Evolutionary conservation across 2,113 vertebrate species (phyloP).

Genomic region (Xerus inauris): DNA sequence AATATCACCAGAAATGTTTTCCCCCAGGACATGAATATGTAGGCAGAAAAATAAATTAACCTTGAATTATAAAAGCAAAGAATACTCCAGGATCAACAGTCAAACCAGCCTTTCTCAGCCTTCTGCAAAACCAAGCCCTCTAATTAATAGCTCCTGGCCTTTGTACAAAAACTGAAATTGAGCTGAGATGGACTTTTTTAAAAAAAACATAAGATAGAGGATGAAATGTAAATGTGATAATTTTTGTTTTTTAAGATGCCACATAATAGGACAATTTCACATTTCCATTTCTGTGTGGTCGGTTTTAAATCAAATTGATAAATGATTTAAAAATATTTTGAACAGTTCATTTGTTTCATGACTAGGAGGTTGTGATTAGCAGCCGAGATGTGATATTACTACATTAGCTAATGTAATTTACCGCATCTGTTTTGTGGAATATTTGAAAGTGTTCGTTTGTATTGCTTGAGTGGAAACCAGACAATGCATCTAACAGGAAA

Average conservation of each 20-base stretch:
- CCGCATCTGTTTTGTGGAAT: constrained; percentile 46
- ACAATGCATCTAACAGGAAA: constrained; percentile 51
- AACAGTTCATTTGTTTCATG: constrained; percentile 71
- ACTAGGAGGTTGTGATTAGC: constrained; percentile 72
- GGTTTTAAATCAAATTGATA: constrained; percentile 62
- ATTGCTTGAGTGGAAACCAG: constrained; percentile 51
- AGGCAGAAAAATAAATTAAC: constrained; percentile 81
- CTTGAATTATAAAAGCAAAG: constrained; percentile 75
- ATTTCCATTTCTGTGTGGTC: not conserved
- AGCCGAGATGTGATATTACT: constrained; percentile 67
- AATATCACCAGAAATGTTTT: constrained; percentile 76
- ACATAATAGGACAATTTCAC: not conserved
- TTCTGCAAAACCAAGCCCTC: constrained; percentile 68
- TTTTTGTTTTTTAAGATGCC: constrained; percentile 33
- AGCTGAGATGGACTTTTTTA: constrained; percentile 23
- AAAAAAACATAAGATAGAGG: not conserved
- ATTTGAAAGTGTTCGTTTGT: constrained; percentile 56
- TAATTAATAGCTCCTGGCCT: constrained; percentile 79
- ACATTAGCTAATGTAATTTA: constrained; percentile 75
- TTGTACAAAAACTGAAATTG: constrained; percentile 56
- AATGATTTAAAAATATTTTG: constrained; percentile 54
- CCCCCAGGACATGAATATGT: constrained; percentile 75
- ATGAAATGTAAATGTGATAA: constrained; percentile 14
- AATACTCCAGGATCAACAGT: constrained; percentile 75
- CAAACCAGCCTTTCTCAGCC: constrained; percentile 74